Percentiles rank a stretch among this genome's conserved stretches.
phyloP scores from a whole-genome alignment of 2,888 invertebrate genomes.

The Acronicta leporina region DNA sequence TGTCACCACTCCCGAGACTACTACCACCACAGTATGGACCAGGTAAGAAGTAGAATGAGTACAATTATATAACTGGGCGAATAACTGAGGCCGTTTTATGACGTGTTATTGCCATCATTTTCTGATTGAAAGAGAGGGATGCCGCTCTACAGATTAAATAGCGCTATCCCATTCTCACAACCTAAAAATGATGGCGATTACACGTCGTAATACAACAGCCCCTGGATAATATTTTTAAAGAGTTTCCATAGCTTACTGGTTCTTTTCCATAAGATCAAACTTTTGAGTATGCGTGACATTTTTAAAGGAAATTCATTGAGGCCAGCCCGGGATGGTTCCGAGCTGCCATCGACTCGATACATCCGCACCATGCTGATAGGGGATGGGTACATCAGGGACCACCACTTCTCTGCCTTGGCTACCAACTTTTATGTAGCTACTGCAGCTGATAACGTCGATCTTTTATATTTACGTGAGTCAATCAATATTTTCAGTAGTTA shows the following conservation, averaged over 20 bases:
- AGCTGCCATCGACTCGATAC: conserved; percentile 61
- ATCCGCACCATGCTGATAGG: conserved; percentile 61
- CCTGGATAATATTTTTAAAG: no score
- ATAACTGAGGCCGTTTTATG: no score
- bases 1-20: conserved; percentile 61
- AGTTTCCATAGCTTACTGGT: no score
- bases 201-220: no score
- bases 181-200: no score
- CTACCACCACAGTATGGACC: conserved; percentile 61
- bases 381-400: conserved; percentile 57
- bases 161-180: no score
- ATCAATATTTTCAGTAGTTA: not conserved
- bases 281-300: no score
- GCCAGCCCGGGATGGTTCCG: conserved; percentile 60
- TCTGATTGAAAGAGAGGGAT: no score
- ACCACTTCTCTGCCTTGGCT: conserved; percentile 59
- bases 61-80: not conserved
- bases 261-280: no score
- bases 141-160: no score
- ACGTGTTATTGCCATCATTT: no score
- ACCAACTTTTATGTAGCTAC: conserved; percentile 53
- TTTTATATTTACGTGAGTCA: conserved; percentile 57
- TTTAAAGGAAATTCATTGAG: conserved; percentile 54
- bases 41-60: conserved; percentile 34
- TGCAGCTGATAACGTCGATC: conserved; percentile 56